These are phyloP conservation scores for Eleginops maclovinus DNA, from an alignment of 2,113 vertebrate species.

Conservation along the genomic window DNA sequence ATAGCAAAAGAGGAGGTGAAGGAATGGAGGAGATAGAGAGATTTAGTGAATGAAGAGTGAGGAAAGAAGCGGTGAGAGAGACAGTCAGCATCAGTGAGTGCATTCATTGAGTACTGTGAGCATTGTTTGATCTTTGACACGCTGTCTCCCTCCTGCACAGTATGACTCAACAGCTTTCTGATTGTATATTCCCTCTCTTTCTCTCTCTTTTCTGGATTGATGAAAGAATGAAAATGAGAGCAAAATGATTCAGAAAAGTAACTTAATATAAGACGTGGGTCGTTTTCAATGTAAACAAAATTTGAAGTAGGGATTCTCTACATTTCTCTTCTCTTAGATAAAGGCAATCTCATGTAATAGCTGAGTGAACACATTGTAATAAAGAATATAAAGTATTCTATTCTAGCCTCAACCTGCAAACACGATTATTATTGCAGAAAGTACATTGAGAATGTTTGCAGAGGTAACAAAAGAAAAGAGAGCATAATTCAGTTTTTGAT, in stretches of 20 bases:
- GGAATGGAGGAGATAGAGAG: slow-evolving; percentile 26
- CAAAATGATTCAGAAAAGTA: slow-evolving; percentile 23
- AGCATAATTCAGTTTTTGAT: not conserved
- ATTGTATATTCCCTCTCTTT: slow-evolving; percentile 25
- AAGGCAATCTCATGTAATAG: not conserved
- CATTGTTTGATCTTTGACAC: slow-evolving; percentile 57
- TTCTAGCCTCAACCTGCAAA: slow-evolving; percentile 13
- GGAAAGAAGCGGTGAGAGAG: slow-evolving; percentile 24
- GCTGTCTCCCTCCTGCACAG: slow-evolving; percentile 45
- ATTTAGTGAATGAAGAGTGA: slow-evolving; percentile 57
- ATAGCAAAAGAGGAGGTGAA: slow-evolving; percentile 39
- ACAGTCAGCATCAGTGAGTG: slow-evolving; percentile 1
- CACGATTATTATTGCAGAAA: not conserved
- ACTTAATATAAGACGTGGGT: too few species aligned
- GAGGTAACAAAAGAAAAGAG: slow-evolving; percentile 3
- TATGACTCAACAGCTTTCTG: slow-evolving; percentile 66
- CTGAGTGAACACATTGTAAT: not conserved
- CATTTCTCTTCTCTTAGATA: not conserved
- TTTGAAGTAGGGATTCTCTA: not conserved
- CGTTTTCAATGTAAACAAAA: too few species aligned
- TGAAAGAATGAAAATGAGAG: slow-evolving; percentile 23
- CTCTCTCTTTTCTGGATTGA: slow-evolving; percentile 3
- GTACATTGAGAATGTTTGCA: not conserved
- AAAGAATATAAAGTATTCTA: not conserved
- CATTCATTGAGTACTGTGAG: slow-evolving; percentile 42